phyloP scores from a whole-genome alignment of 1,140 invertebrate species.

The Euura lappo region DNA sequence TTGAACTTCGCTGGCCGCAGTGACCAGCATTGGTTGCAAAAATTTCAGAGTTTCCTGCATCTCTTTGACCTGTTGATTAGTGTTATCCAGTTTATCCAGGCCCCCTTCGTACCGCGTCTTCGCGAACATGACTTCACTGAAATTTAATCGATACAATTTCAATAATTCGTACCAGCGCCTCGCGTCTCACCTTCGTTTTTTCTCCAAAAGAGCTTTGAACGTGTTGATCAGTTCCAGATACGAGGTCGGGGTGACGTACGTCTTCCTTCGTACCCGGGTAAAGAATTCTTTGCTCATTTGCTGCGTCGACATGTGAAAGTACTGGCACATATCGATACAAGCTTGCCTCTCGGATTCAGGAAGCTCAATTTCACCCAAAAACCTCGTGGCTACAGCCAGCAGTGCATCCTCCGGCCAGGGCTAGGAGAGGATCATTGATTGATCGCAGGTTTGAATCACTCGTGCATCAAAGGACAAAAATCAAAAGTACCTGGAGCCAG shows the following conservation, averaged over 20 bases:
- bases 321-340: conserved; percentile 88
- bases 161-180: neutral
- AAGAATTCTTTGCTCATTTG: conserved; percentile 77
- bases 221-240: conserved; percentile 92
- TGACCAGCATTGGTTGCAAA: conserved; percentile 87
- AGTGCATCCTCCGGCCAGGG: conserved; percentile 94
- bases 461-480: too few relatives aligned
- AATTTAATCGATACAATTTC: conserved; percentile 16
- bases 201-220: conserved; percentile 82
- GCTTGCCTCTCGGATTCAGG: conserved; percentile 72
- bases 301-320: conserved; percentile 87
- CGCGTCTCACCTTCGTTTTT: conserved; percentile 67
- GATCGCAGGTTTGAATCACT: too few relatives aligned
- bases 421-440: conserved; percentile 48
- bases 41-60: conserved; percentile 87
- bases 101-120: conserved; percentile 85
- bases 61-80: conserved; percentile 80
- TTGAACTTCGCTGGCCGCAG: conserved; percentile 85
- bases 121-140: conserved; percentile 66
- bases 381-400: conserved; percentile 87
- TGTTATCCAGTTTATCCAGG: conserved; percentile 84
- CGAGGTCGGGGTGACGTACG: conserved; percentile 94
- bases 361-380: conserved; percentile 86
- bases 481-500: conserved; percentile 85
- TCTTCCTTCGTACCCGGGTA: conserved; percentile 74